Conservation (phyloP, 2,797 vertebrate genomes). For the Xyrichtys novacula region DNA sequence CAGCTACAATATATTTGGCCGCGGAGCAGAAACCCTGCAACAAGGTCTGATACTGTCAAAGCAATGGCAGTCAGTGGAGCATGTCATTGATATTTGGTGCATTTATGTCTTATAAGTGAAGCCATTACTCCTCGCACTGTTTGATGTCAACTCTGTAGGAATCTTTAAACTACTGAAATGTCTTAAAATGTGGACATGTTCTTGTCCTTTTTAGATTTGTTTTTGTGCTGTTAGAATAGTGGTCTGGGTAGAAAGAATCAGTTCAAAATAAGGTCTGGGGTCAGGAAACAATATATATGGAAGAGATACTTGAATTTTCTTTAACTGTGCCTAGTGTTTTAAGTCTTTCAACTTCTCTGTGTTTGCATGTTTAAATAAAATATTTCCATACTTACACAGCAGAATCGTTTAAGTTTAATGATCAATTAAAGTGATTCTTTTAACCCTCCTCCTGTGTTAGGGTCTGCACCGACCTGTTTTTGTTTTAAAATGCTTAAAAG, state of each 20-base stretch:
- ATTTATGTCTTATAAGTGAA: not conserved
- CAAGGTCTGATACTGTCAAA: conserved; percentile 5
- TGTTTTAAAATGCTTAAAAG: too few species aligned
- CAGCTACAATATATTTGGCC: conserved; percentile 17
- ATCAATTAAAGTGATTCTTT: too few species aligned
- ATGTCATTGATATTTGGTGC: conserved; percentile 1
- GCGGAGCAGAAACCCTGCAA: conserved; percentile 12
- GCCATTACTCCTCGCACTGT: not conserved
- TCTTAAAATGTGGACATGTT: not conserved
- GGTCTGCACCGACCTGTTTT: too few species aligned
- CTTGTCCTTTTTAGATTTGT: not conserved
- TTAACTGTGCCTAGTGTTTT: too few species aligned
- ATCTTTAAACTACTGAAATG: not conserved
- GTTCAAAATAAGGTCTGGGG: too few species aligned
- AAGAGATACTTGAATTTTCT: too few species aligned
- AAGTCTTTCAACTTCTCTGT: too few species aligned
- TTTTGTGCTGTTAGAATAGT: not conserved
- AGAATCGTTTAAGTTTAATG: too few species aligned
- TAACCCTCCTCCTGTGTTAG: too few species aligned
- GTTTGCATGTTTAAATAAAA: too few species aligned
- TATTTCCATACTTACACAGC: too few species aligned
- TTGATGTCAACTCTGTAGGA: not conserved
- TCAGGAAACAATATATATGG: too few species aligned
- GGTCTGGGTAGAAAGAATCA: conserved; percentile 3
- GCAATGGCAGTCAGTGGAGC: not conserved